These are phyloP conservation scores for Triplophysa dalaica DNA, from an alignment of 2,113 vertebrate species.

Conservation along the genomic window DNA sequence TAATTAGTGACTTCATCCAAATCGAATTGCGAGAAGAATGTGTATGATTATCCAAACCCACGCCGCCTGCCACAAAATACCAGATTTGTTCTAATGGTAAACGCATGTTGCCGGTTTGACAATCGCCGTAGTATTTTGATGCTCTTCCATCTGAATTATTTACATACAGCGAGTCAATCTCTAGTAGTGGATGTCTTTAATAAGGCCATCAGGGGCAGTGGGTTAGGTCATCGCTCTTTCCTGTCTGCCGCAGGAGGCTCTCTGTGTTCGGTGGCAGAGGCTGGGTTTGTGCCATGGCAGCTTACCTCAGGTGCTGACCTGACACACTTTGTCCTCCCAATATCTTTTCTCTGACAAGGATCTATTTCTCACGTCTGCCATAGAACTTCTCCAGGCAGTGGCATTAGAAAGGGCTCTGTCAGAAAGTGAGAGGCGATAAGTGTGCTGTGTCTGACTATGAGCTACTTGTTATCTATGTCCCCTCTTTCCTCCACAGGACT, in stretches of 20 bases:
- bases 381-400: conserved; percentile 57
- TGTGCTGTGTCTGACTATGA: conserved; percentile 65
- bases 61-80: not conserved
- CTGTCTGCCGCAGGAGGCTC: conserved; percentile 48
- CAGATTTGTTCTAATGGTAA: not conserved
- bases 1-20: not conserved
- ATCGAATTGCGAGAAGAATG: not conserved
- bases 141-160: conserved; percentile 26
- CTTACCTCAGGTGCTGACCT: conserved; percentile 65
- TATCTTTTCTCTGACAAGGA: conserved; percentile 71
- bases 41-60: too few relatives aligned
- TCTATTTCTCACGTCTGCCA: conserved; percentile 62
- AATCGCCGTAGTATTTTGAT: not conserved
- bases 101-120: conserved; percentile 4
- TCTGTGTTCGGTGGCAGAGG: conserved; percentile 48
- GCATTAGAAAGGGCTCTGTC: conserved; percentile 75
- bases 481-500: conserved; percentile 52
- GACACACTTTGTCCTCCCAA: conserved; percentile 68
- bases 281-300: conserved; percentile 54
- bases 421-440: conserved; percentile 73
- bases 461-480: conserved; percentile 74
- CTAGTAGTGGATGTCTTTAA: conserved; percentile 48
- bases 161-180: conserved; percentile 39
- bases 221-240: conserved; percentile 50
- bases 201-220: conserved; percentile 54